Evolutionary conservation across 92 coral and sea anemone genomes (phyloP).

Genomic region (Siderastrea radians): DNA sequence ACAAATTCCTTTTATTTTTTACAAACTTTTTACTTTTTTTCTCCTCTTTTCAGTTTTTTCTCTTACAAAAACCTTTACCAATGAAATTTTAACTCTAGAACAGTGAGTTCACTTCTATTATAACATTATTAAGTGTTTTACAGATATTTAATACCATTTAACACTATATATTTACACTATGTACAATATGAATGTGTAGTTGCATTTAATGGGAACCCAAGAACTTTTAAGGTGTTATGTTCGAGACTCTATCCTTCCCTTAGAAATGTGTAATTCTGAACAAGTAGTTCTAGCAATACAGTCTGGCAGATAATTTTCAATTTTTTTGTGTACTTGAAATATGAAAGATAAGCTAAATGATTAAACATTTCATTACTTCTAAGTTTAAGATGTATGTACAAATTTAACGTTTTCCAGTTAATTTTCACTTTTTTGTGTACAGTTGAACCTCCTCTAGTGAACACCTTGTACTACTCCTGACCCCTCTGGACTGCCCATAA

Average conservation of each 20-base stretch:
- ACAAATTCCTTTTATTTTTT: no score
- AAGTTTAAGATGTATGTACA: no score
- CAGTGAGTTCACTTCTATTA: not conserved
- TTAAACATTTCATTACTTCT: no score
- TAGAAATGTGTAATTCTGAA: not conserved
- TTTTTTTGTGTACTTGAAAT: no score
- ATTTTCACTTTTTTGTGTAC: not conserved
- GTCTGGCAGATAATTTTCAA: not conserved
- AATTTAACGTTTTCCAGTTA: no score
- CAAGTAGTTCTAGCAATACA: not conserved
- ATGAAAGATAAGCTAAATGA: no score
- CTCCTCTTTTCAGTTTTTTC: not conserved
- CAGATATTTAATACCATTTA: not conserved
- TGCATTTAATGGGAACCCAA: not conserved
- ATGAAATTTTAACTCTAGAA: slow-evolving; percentile 11
- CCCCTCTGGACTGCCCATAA: no score
- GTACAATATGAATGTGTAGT: not conserved
- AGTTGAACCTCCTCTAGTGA: no score
- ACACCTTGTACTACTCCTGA: no score
- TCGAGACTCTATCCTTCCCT: not conserved
- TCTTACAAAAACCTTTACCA: slow-evolving; percentile 23
- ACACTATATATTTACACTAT: not conserved
- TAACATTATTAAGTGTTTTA: not conserved
- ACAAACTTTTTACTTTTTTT: not conserved
- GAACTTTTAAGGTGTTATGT: not conserved